Base-by-base conservation (phyloP, 2,113 vertebrate species). In the Pica pica region DNA sequence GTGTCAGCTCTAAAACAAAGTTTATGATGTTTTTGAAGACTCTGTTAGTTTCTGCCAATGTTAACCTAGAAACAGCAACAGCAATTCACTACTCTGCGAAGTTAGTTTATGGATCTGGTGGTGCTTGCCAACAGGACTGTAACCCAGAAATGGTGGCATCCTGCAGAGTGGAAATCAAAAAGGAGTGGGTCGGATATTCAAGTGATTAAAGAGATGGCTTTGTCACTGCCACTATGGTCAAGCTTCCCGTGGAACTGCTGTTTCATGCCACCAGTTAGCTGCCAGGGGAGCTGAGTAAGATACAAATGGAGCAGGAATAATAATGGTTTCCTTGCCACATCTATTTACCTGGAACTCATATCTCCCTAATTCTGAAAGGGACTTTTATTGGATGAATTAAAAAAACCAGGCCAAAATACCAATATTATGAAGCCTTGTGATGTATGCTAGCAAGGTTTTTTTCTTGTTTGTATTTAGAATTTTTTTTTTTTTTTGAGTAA, bases 1-100 rank as follows among this genome's bases (percentile, higher is more conserved):
- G 11, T 95, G 92, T 96, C 95, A 95, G 71, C 86, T 91, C 75
- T 53, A 44, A 91, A 96, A 65, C 86, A 65, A 91, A 82, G 94
- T 94, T 95, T 94, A 86, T 87, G 70, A 88, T 83, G 78, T 88
- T 96, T 96, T 69, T 88, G 90, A 97, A 94, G 90, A 92, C 92
- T 94, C 81, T 93, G 22, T 96, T 95, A 85, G 91, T 87, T 96
- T 70, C 74, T 96, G 95, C 87, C 95, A 60, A 35, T 59, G 75
- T 87, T 94, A 91, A 89, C 90, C 78, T 92, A 73, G 93, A 92
- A 96, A 89, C 83, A 87, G 83, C 76, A 79, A 50, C 61, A 80
- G 64, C 83, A 88, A 76, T 83, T 89, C 89, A 33, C 71, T 78
- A 15, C 56, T 82, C 84, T 60, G 20, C 1, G 10, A 68, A 93